Base-by-base conservation (phyloP, 2,888 invertebrate genomes). In the Nomada fucata region DNA sequence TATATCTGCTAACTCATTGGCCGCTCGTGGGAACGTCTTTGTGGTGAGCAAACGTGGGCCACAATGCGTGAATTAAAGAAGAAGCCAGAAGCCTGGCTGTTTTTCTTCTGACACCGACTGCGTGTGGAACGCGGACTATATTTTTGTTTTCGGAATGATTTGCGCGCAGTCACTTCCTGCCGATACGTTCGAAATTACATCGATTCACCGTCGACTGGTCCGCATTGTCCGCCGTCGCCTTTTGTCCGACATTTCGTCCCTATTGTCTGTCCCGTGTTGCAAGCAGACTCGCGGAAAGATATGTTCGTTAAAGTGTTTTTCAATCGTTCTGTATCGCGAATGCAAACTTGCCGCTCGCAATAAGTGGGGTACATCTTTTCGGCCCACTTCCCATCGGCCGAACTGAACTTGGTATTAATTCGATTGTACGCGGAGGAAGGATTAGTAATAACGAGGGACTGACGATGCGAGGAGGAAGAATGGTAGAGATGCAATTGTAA, bases 1-100 rank as follows among this genome's bases (percentile, higher is more conserved):
- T 92, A 91, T 90, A 90, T 89, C 88, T 90, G 92, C 91, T 89
- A 88, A 92, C 91, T 92, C 92, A 92, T 90, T 89, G 90, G 88
- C 89, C 84, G 86, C 79, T 89, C 92, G 91, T 91, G 91, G 89
- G 91, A 92, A 91, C 89, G 88, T 87, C 87, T 89, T 89, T 91
- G 90, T 90, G 88, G 86, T 77, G 86, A 83, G 87, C 89, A 86
- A 89, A 90, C 89, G 89, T 83, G 88, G 84, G 86, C 84, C 85
- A 89, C 89, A 89, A 91, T 90, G 86, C 77, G 86, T 87, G 88
- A 88, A 88, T 88, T 88, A 88, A 88, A 88, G 88, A 85, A 72
- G 79, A 83, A 83, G 82, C 76, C 89, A 89, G 89, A 82, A 86
- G 76, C 76, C 87, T 80, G 65, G 85, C 89, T 91, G 90, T 92